Evolutionary conservation across 2,888 invertebrate genomes (phyloP).

Genomic region (Xestobium rufovillosum): DNA sequence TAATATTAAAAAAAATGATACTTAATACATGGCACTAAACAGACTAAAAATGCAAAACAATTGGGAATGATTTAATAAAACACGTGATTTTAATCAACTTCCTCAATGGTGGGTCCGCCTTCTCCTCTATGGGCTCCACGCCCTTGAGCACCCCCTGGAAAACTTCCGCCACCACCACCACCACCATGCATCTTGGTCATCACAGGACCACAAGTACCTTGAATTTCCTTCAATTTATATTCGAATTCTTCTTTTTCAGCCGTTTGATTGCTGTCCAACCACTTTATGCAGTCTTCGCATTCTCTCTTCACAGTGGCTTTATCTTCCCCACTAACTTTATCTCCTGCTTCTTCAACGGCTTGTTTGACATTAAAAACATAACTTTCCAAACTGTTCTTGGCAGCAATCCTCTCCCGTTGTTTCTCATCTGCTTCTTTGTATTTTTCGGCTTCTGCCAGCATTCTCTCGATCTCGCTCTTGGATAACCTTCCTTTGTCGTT

Average conservation of each 20-base stretch:
- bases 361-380: slow-evolving; percentile 66
- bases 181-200: slow-evolving; percentile 49
- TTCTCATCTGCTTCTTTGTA: slow-evolving; percentile 67
- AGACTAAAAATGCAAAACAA: too few relatives aligned
- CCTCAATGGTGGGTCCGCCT: slow-evolving; percentile 40
- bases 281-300: slow-evolving; percentile 56
- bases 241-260: slow-evolving; percentile 61
- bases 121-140: slow-evolving; percentile 25
- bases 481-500: slow-evolving; percentile 78
- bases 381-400: slow-evolving; percentile 64
- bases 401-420: slow-evolving; percentile 58
- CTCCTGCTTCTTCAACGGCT: slow-evolving; percentile 57
- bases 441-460: slow-evolving; percentile 66
- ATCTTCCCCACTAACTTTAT: slow-evolving; percentile 51
- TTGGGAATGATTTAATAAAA: too few relatives aligned
- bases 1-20: too few relatives aligned
- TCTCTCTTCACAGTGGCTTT: slow-evolving; percentile 41
- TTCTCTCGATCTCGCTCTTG: slow-evolving; percentile 74
- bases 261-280: slow-evolving; percentile 62
- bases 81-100: slow-evolving; percentile 38
- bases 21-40: too few relatives aligned
- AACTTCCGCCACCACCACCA: slow-evolving; percentile 18
- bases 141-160: slow-evolving; percentile 10
- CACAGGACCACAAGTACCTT: slow-evolving; percentile 50
- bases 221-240: slow-evolving; percentile 53